Evolutionary conservation across 2,113 vertebrate genomes (phyloP).

Genomic region (Petrocephalus zakoni): DNA sequence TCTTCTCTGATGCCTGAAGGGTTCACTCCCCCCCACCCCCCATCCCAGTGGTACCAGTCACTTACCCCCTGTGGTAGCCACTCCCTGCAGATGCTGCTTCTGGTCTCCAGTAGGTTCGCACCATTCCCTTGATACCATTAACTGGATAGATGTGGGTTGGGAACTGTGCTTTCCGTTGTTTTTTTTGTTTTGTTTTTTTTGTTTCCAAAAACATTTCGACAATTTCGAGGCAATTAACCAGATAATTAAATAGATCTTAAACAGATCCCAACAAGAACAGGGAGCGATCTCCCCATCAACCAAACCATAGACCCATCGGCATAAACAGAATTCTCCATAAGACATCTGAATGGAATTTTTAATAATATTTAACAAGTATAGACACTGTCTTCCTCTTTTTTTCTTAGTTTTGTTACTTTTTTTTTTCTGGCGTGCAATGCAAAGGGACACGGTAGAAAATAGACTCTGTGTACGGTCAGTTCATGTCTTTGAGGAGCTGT

Average conservation of each 20-base stretch:
- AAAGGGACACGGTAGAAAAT: conserved; percentile 65
- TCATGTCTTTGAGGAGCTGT: conserved; percentile 45
- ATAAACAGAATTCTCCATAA: conserved; percentile 31
- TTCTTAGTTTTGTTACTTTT: conserved; percentile 43
- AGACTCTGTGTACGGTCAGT: conserved; percentile 48
- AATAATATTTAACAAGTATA: conserved; percentile 65
- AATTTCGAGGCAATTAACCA: conserved; percentile 1
- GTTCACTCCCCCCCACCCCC: too few species aligned
- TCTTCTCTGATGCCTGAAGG: neutral
- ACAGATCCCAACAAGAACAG: neutral
- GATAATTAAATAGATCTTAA: neutral
- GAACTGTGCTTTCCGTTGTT: neutral
- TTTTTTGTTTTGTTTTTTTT: neutral
- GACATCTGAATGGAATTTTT: conserved; percentile 58
- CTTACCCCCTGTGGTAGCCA: neutral
- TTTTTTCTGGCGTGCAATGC: conserved; percentile 66
- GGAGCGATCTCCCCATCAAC: neutral
- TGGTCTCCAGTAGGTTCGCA: neutral
- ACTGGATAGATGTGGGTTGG: neutral
- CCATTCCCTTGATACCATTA: neutral
- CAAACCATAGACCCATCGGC: conserved; percentile 21
- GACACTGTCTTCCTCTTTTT: conserved; percentile 54
- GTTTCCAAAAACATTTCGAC: neutral
- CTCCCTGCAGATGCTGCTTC: neutral
- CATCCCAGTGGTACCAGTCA: neutral